These are phyloP conservation scores for Mechanitis messenoides DNA, from an alignment of 2,888 invertebrate species.

Conservation along the genomic window DNA sequence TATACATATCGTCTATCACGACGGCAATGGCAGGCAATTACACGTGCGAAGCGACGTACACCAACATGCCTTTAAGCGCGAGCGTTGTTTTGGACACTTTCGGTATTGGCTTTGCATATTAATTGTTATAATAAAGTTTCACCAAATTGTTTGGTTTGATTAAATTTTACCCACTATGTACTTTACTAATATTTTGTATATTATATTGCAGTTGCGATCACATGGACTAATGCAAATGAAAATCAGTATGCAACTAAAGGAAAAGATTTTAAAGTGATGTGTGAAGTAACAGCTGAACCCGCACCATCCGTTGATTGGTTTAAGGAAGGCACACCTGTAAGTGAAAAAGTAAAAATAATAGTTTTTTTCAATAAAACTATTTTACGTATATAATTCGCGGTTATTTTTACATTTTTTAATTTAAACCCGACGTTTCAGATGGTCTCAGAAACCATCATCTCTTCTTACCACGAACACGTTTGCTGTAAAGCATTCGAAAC, in stretches of 20 bases:
- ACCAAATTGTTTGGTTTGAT: slow-evolving; percentile 2
- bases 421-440: no score
- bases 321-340: slow-evolving; percentile 82
- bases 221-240: slow-evolving; percentile 89
- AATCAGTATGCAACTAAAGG: slow-evolving; percentile 89
- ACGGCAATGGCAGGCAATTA: slow-evolving; percentile 88
- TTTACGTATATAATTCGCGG: no score
- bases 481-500: no score
- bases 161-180: slow-evolving; percentile 8
- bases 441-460: no score
- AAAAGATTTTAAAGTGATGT: slow-evolving; percentile 85
- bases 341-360: slow-evolving; percentile 27
- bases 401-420: no score
- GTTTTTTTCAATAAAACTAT: background rate
- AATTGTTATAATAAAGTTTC: slow-evolving; percentile 9
- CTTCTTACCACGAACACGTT: no score
- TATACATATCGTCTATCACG: slow-evolving; percentile 85
- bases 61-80: slow-evolving; percentile 80
- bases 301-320: slow-evolving; percentile 91
- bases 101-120: slow-evolving; percentile 40
- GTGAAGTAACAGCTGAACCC: slow-evolving; percentile 90
- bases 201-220: slow-evolving; percentile 82
- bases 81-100: slow-evolving; percentile 84
- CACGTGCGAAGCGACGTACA: slow-evolving; percentile 88
- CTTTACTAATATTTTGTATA: background rate